These are phyloP conservation scores for Sinocyclocheilus maitianheensis DNA, from an alignment of 2,113 vertebrate genomes.

Conservation along the genomic window DNA sequence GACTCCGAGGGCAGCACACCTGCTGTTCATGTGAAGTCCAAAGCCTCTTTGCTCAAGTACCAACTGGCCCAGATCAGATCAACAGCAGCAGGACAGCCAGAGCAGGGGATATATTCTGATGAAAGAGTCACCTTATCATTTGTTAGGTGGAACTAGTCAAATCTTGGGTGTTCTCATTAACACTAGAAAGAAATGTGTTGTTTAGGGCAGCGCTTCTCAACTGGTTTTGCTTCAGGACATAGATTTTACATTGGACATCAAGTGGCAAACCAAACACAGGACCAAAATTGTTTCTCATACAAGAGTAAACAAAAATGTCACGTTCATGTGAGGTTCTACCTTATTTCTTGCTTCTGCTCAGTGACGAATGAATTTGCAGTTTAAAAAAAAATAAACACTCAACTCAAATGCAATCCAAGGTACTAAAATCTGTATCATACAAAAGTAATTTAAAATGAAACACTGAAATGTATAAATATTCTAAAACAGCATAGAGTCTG, in stretches of 20 bases:
- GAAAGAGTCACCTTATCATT: conserved; percentile 31
- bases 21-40: conserved; percentile 58
- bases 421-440: neutral
- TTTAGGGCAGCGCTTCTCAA: neutral
- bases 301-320: conserved; percentile 5
- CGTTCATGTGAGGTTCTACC: neutral
- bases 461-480: neutral
- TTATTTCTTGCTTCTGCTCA: neutral
- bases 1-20: conserved; percentile 59
- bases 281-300: neutral
- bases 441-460: neutral
- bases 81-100: conserved; percentile 49
- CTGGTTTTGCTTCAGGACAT: conserved; percentile 26
- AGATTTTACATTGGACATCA: conserved; percentile 6
- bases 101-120: conserved; percentile 25
- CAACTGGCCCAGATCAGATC: conserved; percentile 56
- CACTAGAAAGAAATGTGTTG: conserved; percentile 39
- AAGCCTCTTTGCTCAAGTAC: conserved; percentile 60
- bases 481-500: neutral
- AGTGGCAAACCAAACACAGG: neutral
- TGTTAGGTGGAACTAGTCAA: conserved; percentile 40
- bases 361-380: neutral
- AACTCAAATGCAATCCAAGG: neutral
- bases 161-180: conserved; percentile 33
- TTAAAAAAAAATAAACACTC: neutral